phyloP scores from a whole-genome alignment of 2,113 vertebrate genomes.

The Myrmecophaga tridactyla region DNA sequence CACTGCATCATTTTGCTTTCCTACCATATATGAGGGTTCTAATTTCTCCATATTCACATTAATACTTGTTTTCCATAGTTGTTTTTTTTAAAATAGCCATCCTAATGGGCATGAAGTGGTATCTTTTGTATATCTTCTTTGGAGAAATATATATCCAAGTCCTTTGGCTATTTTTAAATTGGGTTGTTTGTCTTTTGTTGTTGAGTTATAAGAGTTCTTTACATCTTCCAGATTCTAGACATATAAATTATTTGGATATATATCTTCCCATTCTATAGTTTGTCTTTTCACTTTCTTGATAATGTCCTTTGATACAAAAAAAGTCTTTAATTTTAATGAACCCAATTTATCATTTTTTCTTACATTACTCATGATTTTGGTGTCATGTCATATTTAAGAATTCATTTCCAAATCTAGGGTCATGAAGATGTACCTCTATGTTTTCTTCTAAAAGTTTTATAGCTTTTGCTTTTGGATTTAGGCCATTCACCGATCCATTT shows the following conservation, averaged over 20 bases:
- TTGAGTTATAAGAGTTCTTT: not conserved
- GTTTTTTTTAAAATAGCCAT: not conserved
- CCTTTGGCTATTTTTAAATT: not conserved
- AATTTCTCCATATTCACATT: not conserved
- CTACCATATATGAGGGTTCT: not conserved
- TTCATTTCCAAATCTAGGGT: no score
- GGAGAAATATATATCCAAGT: not conserved
- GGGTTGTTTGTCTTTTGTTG: not conserved
- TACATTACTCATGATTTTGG: no score
- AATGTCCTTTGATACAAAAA: not conserved
- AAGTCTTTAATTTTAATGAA: not conserved
- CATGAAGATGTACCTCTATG: no score
- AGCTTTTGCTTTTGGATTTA: no score
- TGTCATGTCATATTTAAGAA: no score
- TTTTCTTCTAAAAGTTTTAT: no score
- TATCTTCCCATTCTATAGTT: not conserved
- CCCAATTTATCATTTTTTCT: not conserved
- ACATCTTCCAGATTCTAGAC: not conserved
- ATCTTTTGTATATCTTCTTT: not conserved
- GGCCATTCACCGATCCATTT: no score
- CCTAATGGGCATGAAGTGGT: not conserved
- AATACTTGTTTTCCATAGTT: not conserved
- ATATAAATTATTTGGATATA: not conserved
- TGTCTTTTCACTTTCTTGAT: not conserved
- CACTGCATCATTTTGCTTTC: not conserved